Evolutionary conservation across 1,140 invertebrate genomes (phyloP), one percentile per base, ranked within the genome.

Genomic region (Adelges cooleyi): DNA sequence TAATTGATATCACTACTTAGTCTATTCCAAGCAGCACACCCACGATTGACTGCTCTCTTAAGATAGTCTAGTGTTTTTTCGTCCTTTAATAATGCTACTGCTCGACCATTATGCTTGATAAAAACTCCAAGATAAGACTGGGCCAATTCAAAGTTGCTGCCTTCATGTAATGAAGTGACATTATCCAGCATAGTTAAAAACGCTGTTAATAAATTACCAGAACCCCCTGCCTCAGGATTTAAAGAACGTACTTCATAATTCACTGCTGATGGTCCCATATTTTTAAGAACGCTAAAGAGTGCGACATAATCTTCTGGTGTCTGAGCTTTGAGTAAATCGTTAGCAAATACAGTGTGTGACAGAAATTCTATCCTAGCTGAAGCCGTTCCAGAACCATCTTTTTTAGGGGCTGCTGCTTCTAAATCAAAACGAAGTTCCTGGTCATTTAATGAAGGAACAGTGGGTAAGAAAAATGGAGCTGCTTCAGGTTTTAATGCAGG

Each of bases 391-490:
- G 9, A 20, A 1, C 17, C 4, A 18, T 65, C 20, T 67, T 72
- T 80, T 81, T 20, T 77, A 0, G 69, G 69, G 6, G 75, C 70
- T 15, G 77, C 71, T 0, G 75, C 73, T 69, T 81, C 75, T 6
- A 89, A 72, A 74, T 90, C 89, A 76, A 97, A 95, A 33, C 11
- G 29, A 33, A 33, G 29, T 33, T 33, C 5, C 72, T 87, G 82
- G 2, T 91, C 74, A 67, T 90, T 82, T 11, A 95, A 75, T 2
- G 90, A 89, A 1, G 89, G 81, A 62, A 95, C 79, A 0, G 92
- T 95, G 0, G 94, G 92, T 38, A 99, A 74, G 73, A 98, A 98
- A 77, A 99, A 99, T 1, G 95, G 95, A 0, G 93, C 92, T 23
- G 82, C 80, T 77, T 91, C 90, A 0, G 87, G 85, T 1, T 80